Evolutionary conservation across 2,797 vertebrate species (phyloP).

Genomic region (Chromis chromis): DNA sequence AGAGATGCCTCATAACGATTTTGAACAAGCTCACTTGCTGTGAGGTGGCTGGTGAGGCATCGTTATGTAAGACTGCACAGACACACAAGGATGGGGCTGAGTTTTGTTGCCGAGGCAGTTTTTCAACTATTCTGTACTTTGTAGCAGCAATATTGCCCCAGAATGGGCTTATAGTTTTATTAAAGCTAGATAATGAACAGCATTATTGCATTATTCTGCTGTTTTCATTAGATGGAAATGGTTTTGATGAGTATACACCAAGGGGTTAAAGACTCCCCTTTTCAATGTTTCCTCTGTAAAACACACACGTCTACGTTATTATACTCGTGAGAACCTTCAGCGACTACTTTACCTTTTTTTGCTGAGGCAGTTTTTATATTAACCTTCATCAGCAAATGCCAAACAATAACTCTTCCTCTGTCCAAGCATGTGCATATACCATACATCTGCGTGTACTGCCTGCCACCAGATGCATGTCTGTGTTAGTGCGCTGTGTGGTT

Average conservation of each 20-base stretch:
- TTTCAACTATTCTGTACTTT: slow-evolving; percentile 50
- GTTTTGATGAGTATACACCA: slow-evolving; percentile 27
- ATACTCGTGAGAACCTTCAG: slow-evolving; percentile 1
- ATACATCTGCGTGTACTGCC: background rate
- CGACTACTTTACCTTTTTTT: slow-evolving; percentile 6
- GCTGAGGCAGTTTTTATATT: slow-evolving; percentile 14
- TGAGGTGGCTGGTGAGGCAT: slow-evolving; percentile 64
- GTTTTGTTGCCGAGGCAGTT: slow-evolving; percentile 62
- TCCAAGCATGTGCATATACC: background rate
- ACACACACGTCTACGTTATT: slow-evolving; percentile 5
- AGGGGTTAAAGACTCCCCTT: slow-evolving; percentile 31
- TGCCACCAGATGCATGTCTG: background rate
- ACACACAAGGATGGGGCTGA: slow-evolving; percentile 61
- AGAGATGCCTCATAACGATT: slow-evolving; percentile 60
- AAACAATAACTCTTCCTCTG: slow-evolving; percentile 38
- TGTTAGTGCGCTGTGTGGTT: slow-evolving; percentile 29
- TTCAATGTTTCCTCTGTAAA: background rate
- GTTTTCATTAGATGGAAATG: slow-evolving; percentile 45
- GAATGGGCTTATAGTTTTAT: slow-evolving; percentile 35
- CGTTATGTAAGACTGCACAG: slow-evolving; percentile 70
- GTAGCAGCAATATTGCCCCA: slow-evolving; percentile 52
- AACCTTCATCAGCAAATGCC: slow-evolving; percentile 27
- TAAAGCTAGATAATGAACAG: slow-evolving; percentile 36
- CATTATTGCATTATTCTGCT: slow-evolving; percentile 38
- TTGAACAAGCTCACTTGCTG: slow-evolving; percentile 56